phyloP scores from a whole-genome alignment of 2,113 vertebrate species.

The Nansenia antarctica region DNA sequence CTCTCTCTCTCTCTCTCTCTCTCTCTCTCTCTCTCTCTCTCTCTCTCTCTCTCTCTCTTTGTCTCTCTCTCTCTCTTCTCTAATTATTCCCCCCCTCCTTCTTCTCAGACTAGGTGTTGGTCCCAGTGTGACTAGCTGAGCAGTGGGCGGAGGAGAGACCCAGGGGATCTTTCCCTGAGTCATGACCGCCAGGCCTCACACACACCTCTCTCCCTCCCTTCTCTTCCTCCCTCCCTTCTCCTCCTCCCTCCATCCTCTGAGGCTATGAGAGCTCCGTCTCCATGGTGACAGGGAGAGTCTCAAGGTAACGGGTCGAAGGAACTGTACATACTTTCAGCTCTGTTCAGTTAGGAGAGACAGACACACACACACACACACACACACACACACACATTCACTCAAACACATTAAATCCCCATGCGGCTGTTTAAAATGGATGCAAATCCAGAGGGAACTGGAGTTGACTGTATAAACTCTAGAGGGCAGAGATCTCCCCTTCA shows the following conservation, averaged over 20 bases:
- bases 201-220: not conserved
- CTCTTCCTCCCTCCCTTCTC: slow-evolving; percentile 18
- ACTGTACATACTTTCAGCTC: slow-evolving; percentile 35
- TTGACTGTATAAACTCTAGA: too few species aligned
- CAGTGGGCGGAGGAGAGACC: not conserved
- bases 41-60: too few species aligned
- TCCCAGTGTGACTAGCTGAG: too few species aligned
- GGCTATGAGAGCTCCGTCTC: slow-evolving; percentile 41
- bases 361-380: slow-evolving; percentile 9
- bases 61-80: too few species aligned
- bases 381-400: not conserved
- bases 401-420: not conserved
- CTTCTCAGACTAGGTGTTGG: too few species aligned
- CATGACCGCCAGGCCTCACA: slow-evolving; percentile 10
- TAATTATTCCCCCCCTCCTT: too few species aligned
- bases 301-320: slow-evolving; percentile 11
- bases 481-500: too few species aligned
- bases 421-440: too few species aligned
- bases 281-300: slow-evolving; percentile 53
- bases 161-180: not conserved
- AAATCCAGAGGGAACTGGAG: too few species aligned
- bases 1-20: too few species aligned
- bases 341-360: too few species aligned
- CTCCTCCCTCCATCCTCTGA: slow-evolving; percentile 23
- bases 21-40: too few species aligned